Evolutionary conservation across 2,113 vertebrate species (phyloP).

Genomic region (Aegotheles bennettii): DNA sequence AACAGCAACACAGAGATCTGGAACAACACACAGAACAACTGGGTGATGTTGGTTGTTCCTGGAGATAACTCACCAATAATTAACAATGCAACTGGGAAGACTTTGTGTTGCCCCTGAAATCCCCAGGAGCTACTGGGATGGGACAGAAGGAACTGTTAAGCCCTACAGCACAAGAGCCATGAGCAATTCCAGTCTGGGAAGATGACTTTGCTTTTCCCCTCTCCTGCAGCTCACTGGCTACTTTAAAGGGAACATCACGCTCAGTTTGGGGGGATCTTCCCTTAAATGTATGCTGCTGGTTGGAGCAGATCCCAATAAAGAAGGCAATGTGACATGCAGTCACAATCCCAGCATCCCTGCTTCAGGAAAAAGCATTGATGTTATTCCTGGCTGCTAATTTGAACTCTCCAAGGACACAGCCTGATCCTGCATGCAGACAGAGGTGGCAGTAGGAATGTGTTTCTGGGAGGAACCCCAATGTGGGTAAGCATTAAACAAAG

Average conservation of each 20-base stretch:
- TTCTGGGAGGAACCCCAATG: neutral
- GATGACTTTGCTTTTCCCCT: neutral
- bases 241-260: neutral
- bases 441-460: neutral
- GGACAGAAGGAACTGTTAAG: neutral
- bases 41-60: neutral
- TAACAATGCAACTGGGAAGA: neutral
- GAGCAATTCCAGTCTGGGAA: neutral
- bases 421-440: neutral
- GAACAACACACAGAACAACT: neutral
- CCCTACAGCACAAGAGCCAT: neutral
- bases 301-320: neutral
- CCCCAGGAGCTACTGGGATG: neutral
- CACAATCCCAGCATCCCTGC: neutral
- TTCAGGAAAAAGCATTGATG: neutral
- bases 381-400: neutral
- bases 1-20: accelerated
- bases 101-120: neutral
- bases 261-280: neutral
- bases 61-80: neutral
- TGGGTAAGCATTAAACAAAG: neutral
- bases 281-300: neutral
- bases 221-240: neutral
- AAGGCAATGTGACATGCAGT: neutral
- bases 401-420: neutral